Conservation (phyloP, 2,113 vertebrate genomes). For the Xiphophorus couchianus region DNA sequence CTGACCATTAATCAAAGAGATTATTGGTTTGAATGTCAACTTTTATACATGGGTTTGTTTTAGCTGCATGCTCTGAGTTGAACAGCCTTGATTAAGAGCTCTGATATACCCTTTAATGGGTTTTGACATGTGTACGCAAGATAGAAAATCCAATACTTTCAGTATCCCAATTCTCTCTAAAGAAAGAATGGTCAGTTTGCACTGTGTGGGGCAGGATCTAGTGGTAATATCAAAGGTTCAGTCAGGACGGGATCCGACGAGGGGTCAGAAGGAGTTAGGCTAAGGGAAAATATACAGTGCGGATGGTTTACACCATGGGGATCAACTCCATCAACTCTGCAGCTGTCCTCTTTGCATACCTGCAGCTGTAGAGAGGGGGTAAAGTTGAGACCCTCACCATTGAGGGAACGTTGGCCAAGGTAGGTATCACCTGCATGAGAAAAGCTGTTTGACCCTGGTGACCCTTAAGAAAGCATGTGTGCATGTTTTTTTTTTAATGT, state of each 20-base stretch:
- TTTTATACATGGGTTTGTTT: slow-evolving; percentile 4
- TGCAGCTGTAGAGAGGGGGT: slow-evolving; percentile 77
- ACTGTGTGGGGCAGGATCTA: slow-evolving; percentile 9
- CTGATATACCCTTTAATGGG: neutral
- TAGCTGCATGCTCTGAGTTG: slow-evolving; percentile 6
- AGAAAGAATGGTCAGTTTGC: slow-evolving; percentile 29
- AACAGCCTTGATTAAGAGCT: neutral
- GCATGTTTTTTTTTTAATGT: neutral
- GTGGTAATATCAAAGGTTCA: slow-evolving; percentile 41
- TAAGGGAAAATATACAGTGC: slow-evolving; percentile 36
- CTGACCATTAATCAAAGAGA: slow-evolving; percentile 20
- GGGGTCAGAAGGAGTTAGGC: slow-evolving; percentile 49
- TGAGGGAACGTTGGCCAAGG: slow-evolving; percentile 76
- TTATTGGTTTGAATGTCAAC: slow-evolving; percentile 1
- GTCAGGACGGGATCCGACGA: slow-evolving; percentile 35
- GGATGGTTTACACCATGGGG: slow-evolving; percentile 57
- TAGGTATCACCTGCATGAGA: slow-evolving; percentile 79
- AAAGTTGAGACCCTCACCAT: slow-evolving; percentile 77
- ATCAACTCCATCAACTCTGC: slow-evolving; percentile 54
- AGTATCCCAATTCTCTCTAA: slow-evolving; percentile 9
- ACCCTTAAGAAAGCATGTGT: slow-evolving; percentile 74
- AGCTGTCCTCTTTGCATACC: slow-evolving; percentile 76
- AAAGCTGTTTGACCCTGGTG: slow-evolving; percentile 76
- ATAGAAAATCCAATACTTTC: neutral
- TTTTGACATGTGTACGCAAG: neutral